Conservation (phyloP, 1,140 invertebrate genomes). For the Brachystomella parvula region DNA sequence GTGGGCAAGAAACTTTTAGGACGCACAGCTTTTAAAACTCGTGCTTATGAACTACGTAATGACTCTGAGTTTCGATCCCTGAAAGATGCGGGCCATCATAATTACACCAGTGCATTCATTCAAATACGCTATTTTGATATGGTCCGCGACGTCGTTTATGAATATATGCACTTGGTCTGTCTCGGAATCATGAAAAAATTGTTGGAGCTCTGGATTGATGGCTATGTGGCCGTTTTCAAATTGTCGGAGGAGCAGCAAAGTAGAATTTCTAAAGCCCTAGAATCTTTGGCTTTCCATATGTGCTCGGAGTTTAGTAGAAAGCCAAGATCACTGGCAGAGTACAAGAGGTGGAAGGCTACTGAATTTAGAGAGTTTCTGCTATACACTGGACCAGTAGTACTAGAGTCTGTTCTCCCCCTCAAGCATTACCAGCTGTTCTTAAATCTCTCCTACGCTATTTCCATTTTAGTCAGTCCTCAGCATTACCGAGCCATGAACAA, state of each 20-base stretch:
- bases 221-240: slow-evolving; percentile 15
- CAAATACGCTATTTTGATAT: slow-evolving; percentile 23
- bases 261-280: background rate
- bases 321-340: slow-evolving; percentile 1
- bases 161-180: slow-evolving; percentile 42
- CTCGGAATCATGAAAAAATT: slow-evolving; percentile 41
- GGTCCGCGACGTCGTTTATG: slow-evolving; percentile 11
- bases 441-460: slow-evolving; percentile 25
- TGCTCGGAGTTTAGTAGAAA: slow-evolving; percentile 29
- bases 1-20: no score
- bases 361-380: slow-evolving; percentile 32
- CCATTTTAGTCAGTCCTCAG: slow-evolving; percentile 17
- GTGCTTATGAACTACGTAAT: no score
- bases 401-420: slow-evolving; percentile 1
- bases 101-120: slow-evolving; percentile 12
- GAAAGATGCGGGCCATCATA: slow-evolving; percentile 28
- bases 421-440: background rate
- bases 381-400: slow-evolving; percentile 29
- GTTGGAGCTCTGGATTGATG: slow-evolving; percentile 38
- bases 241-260: background rate
- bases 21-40: no score
- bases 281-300: background rate
- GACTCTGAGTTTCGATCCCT: slow-evolving; percentile 25
- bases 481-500: background rate
- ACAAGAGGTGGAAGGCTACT: slow-evolving; percentile 30